Evolutionary conservation across 2,113 vertebrate genomes (phyloP).

Genomic region (Ursus arctos): DNA sequence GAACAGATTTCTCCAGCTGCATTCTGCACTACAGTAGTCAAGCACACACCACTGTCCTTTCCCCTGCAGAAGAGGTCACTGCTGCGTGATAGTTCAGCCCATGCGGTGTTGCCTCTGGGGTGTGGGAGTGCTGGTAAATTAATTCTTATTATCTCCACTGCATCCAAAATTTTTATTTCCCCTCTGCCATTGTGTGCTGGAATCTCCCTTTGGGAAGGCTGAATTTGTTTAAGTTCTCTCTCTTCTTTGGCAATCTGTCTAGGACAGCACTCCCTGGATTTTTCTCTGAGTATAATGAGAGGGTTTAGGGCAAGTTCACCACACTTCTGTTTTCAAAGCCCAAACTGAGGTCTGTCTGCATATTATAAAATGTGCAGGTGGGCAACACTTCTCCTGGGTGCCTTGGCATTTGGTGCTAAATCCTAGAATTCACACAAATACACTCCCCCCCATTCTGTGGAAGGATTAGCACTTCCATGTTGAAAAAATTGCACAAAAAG

Average conservation of each 20-base stretch:
- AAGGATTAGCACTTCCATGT: background rate
- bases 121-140: background rate
- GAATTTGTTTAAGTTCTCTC: background rate
- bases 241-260: background rate
- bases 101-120: background rate
- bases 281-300: background rate
- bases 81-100: background rate
- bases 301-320: background rate
- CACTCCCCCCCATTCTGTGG: background rate
- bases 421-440: background rate
- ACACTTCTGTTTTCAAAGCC: background rate
- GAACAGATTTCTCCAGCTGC: background rate
- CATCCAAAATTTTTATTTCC: accelerated
- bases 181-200: background rate
- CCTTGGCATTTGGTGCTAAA: background rate
- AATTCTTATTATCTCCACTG: background rate
- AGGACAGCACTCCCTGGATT: background rate
- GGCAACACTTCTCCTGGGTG: background rate
- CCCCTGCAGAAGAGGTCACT: background rate
- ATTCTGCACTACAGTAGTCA: background rate
- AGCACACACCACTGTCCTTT: background rate
- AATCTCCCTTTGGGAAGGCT: background rate
- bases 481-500: background rate
- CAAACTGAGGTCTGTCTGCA: background rate
- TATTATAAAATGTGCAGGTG: background rate